phyloP scores from a whole-genome alignment of 2,888 invertebrate genomes.

The Leptinotarsa juncta region DNA sequence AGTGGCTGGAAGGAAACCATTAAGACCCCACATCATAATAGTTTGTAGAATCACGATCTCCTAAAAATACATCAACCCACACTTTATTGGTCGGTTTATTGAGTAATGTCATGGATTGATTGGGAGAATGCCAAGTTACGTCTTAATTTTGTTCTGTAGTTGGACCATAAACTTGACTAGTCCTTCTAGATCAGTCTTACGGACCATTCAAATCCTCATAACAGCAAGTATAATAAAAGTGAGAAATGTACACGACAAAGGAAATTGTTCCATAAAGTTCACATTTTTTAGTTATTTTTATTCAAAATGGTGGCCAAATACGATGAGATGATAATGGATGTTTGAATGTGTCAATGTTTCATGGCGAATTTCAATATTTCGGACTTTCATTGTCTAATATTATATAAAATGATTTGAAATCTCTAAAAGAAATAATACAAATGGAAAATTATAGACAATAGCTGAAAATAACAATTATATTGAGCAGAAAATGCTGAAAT shows the following conservation, averaged over 20 bases:
- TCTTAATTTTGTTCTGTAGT: constrained; percentile 13
- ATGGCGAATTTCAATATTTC: no score
- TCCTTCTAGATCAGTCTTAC: constrained; percentile 6
- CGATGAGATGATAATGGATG: no score
- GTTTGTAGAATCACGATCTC: constrained; percentile 4
- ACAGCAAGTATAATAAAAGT: neutral
- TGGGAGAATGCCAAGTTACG: constrained; percentile 8
- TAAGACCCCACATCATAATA: constrained; percentile 13
- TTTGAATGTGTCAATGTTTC: no score
- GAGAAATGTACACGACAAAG: neutral
- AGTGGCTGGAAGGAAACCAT: constrained; percentile 8
- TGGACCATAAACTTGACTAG: constrained; percentile 2
- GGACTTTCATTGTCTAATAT: no score
- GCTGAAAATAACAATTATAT: no score
- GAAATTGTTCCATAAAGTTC: neutral
- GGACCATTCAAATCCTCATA: neutral
- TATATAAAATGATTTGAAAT: no score
- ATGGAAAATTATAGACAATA: no score
- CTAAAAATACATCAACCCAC: constrained; percentile 13
- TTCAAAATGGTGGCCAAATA: no score
- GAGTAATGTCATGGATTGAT: constrained; percentile 13
- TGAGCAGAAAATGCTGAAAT: no score
- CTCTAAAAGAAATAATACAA: no score
- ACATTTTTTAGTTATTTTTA: no score
- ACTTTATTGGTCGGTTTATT: constrained; percentile 15